Evolutionary conservation across 2,113 vertebrate genomes (phyloP).

Genomic region (Daubentonia madagascariensis): DNA sequence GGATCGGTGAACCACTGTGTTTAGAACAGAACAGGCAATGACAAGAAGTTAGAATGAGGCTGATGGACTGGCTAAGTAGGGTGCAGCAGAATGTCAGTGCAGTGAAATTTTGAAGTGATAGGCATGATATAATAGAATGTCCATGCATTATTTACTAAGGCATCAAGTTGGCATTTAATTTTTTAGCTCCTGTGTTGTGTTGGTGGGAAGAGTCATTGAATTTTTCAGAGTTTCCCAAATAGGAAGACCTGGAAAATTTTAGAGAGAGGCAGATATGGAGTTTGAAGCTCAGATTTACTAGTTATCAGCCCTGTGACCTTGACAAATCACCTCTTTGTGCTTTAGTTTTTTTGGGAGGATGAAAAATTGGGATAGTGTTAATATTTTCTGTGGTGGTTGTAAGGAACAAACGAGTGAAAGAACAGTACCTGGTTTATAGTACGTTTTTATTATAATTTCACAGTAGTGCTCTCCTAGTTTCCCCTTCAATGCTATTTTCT

Average conservation of each 20-base stretch:
- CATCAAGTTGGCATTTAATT: background rate
- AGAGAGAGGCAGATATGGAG: background rate
- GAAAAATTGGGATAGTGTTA: background rate
- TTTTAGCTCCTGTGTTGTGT: background rate
- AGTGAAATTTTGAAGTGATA: background rate
- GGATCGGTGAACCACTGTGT: background rate
- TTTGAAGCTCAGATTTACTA: background rate
- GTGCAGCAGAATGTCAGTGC: background rate
- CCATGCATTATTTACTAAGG: background rate
- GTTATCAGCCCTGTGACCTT: background rate
- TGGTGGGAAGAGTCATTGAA: background rate
- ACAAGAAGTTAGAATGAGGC: background rate
- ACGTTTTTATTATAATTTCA: background rate
- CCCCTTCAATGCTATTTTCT: background rate
- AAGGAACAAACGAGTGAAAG: background rate
- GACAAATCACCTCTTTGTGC: background rate
- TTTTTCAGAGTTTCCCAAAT: background rate
- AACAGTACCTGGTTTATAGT: background rate
- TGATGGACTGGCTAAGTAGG: background rate
- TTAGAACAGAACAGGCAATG: background rate
- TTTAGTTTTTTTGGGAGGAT: background rate
- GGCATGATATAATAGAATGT: background rate
- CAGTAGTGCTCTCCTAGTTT: background rate
- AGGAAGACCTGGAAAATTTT: background rate
- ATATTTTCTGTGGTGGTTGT: background rate